Percentiles rank a stretch among this genome's conserved stretches.
These are phyloP conservation scores for Stenchaetothrips biformis DNA, from an alignment of 2,888 invertebrate genomes.

Conservation along the genomic window DNA sequence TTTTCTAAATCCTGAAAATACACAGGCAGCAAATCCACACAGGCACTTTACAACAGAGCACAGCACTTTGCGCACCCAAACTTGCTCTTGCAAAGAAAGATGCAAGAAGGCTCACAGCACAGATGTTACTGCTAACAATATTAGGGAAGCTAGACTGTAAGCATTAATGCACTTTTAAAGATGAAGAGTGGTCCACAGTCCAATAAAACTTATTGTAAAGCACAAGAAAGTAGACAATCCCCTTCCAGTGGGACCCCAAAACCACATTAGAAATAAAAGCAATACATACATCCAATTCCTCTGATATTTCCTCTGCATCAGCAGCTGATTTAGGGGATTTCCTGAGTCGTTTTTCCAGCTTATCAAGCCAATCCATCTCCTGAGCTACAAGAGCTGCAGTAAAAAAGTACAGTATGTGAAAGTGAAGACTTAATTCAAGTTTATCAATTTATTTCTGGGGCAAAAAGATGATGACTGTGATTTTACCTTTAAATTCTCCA, in stretches of 20 bases:
- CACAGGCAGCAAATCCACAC: slow-evolving; percentile 15
- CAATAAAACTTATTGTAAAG: slow-evolving; percentile 9
- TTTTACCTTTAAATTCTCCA: slow-evolving; percentile 59
- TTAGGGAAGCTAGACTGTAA: neutral
- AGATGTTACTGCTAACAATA: slow-evolving; percentile 12
- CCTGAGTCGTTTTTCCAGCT: slow-evolving; percentile 68
- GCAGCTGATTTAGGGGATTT: slow-evolving; percentile 63
- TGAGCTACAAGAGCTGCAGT: slow-evolving; percentile 67
- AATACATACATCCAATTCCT: slow-evolving; percentile 72
- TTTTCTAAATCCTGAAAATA: slow-evolving; percentile 70
- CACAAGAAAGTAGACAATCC: neutral
- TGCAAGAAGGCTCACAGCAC: neutral
- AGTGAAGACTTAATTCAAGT: neutral
- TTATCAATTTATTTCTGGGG: neutral
- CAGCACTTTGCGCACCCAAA: neutral
- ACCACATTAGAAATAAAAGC: slow-evolving; percentile 3
- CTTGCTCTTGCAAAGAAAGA: neutral
- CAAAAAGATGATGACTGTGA: slow-evolving; percentile 26
- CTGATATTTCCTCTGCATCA: slow-evolving; percentile 89
- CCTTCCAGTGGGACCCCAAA: slow-evolving; percentile 16
- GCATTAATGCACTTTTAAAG: slow-evolving; percentile 30
- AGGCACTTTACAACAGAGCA: neutral
- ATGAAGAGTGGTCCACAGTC: slow-evolving; percentile 28
- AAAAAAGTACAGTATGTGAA: slow-evolving; percentile 28
- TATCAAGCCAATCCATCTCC: slow-evolving; percentile 74